A percentile compares a stretch with the other conserved stretches of the same genome.
Evolutionary conservation across 2,888 invertebrate genomes (phyloP).

Genomic region (Ormyrus pomaceus): DNA sequence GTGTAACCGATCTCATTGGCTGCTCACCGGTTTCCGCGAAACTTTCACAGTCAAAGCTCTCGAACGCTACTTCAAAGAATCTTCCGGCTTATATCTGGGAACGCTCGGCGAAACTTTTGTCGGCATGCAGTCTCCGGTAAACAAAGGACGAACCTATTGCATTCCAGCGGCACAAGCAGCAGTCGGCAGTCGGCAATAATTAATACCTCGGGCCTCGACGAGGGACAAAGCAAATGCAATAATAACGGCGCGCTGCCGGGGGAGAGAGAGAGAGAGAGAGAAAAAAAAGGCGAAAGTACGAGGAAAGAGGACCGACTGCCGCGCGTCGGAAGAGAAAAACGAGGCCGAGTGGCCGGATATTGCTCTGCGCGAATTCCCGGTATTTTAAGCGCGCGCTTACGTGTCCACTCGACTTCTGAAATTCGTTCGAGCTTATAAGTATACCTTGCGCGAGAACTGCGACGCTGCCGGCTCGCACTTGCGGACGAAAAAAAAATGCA

Average conservation of each 20-base stretch:
- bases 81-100: no score
- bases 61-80: no score
- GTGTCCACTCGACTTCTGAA: not conserved
- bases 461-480: no score
- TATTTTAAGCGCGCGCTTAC: constrained; percentile 12
- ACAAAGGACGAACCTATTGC: not conserved
- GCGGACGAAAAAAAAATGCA: no score
- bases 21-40: no score
- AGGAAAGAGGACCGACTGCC: no score
- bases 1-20: no score
- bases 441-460: no score
- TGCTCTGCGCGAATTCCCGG: constrained; percentile 50
- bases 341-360: constrained; percentile 52
- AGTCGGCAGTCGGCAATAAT: constrained; percentile 35
- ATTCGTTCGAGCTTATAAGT: no score
- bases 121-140: not conserved
- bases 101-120: not conserved
- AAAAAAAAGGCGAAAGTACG: not conserved
- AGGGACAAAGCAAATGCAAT: constrained; percentile 50
- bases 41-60: no score
- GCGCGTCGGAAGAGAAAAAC: not conserved
- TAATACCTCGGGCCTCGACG: constrained; percentile 45
- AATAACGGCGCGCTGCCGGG: constrained; percentile 26
- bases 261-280: not conserved
- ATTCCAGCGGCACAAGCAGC: not conserved